A percentile compares a stretch with the other conserved stretches of the same genome.
Evolutionary conservation across 2,888 invertebrate species (phyloP).

Genomic region (Rotaria sp.): DNA sequence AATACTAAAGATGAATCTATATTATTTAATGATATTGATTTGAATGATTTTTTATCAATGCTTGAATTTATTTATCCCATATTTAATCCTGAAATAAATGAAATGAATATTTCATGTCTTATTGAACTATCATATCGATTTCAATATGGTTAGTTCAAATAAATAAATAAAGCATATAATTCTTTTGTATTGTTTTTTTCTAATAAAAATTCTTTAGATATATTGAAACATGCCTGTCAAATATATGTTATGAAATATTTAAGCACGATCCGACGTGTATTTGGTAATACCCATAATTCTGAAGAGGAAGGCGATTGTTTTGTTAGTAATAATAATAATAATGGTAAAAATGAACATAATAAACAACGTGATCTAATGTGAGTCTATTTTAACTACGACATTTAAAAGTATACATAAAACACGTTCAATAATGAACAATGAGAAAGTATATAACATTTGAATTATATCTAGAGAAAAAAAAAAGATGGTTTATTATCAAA

Average conservation of each 20-base stretch:
- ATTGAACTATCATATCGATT: constrained; percentile 10
- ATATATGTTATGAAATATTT: neutral
- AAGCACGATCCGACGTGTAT: neutral
- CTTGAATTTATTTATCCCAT: constrained; percentile 7
- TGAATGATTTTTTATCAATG: neutral
- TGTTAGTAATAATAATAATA: neutral
- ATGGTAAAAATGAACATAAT: neutral
- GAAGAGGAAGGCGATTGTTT: neutral
- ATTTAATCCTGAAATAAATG: constrained; percentile 7
- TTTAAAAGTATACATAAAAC: neutral
- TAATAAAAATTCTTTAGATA: neutral
- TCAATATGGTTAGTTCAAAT: neutral
- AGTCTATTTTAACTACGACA: neutral
- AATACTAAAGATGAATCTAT: neutral
- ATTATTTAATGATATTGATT: neutral
- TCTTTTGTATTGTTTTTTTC: too few relatives aligned
- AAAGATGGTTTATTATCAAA: too few relatives aligned
- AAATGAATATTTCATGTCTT: neutral
- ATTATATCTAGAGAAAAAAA: too few relatives aligned
- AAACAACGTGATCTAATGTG: neutral
- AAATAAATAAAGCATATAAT: too few relatives aligned
- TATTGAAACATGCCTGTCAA: neutral
- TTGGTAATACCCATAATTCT: neutral
- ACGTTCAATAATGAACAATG: too few relatives aligned
- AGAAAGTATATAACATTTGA: too few relatives aligned